Evolutionary conservation across 2,113 vertebrate species (phyloP).

Genomic region (Paraplagusia blochii): DNA sequence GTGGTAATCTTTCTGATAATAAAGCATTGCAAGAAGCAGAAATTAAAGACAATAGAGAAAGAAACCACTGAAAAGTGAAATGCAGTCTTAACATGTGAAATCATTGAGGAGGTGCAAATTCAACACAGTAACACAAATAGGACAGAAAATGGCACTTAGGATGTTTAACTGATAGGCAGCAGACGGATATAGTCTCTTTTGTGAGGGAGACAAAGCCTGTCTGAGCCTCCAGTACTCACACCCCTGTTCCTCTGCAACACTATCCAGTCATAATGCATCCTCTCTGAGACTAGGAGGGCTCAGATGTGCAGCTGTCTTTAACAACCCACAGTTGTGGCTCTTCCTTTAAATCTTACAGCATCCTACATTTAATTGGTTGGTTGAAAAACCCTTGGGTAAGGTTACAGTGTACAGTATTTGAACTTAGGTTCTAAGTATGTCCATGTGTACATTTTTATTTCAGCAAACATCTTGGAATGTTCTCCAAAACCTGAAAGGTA

Average conservation of each 20-base stretch:
- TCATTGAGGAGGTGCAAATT: background rate
- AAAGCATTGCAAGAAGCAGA: constrained; percentile 31
- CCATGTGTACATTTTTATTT: no score
- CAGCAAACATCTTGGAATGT: no score
- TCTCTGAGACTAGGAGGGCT: no score
- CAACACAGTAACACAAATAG: constrained; percentile 4
- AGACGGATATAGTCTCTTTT: background rate
- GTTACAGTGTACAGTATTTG: no score
- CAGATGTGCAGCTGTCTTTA: no score
- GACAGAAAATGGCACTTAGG: background rate
- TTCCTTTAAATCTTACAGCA: constrained; percentile 14
- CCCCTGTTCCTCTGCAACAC: background rate
- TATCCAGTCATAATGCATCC: background rate
- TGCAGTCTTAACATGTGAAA: background rate
- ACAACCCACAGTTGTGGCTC: no score
- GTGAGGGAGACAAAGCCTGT: background rate
- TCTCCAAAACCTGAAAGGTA: no score
- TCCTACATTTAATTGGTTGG: background rate
- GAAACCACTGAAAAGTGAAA: background rate
- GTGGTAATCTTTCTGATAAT: constrained; percentile 33
- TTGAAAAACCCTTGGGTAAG: no score
- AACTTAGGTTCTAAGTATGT: no score
- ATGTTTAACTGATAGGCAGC: background rate
- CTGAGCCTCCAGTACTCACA: background rate
- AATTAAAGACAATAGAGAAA: constrained; percentile 30